phyloP scores from a whole-genome alignment of 2,888 invertebrate genomes.

The Encarsia formosa region DNA sequence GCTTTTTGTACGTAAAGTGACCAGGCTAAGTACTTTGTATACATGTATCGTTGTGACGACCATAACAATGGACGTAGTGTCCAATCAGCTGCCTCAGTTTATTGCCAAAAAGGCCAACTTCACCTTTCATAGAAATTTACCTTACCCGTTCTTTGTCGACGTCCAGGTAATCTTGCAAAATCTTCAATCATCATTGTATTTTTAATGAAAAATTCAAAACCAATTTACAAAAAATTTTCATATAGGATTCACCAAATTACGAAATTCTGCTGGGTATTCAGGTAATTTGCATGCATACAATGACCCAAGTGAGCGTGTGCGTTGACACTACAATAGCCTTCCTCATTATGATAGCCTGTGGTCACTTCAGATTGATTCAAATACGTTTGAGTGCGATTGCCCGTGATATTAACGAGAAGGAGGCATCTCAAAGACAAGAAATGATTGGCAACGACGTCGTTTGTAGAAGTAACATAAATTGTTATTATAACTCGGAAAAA shows the following conservation, averaged over 20 bases:
- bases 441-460: not conserved
- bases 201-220: not conserved
- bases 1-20: slow-evolving; percentile 9
- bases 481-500: too few relatives aligned
- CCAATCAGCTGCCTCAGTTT: slow-evolving; percentile 14
- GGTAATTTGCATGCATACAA: slow-evolving; percentile 12
- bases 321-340: slow-evolving; percentile 18
- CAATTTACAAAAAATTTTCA: not conserved
- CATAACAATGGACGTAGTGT: slow-evolving; percentile 18
- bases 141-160: slow-evolving; percentile 18
- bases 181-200: not conserved
- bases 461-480: too few relatives aligned
- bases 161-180: slow-evolving; percentile 9
- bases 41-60: slow-evolving; percentile 18
- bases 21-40: slow-evolving; percentile 6
- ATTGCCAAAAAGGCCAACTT: slow-evolving; percentile 7
- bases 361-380: slow-evolving; percentile 15
- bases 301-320: slow-evolving; percentile 21
- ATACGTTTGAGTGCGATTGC: not conserved
- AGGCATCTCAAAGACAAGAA: not conserved
- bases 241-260: slow-evolving; percentile 10
- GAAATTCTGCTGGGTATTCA: slow-evolving; percentile 14
- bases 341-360: slow-evolving; percentile 22
- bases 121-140: slow-evolving; percentile 8
- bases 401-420: not conserved